A percentile compares a stretch with the other conserved stretches of the same genome.
phyloP scores from a whole-genome alignment of 2,113 vertebrate genomes.

The Pseudois nayaur region DNA sequence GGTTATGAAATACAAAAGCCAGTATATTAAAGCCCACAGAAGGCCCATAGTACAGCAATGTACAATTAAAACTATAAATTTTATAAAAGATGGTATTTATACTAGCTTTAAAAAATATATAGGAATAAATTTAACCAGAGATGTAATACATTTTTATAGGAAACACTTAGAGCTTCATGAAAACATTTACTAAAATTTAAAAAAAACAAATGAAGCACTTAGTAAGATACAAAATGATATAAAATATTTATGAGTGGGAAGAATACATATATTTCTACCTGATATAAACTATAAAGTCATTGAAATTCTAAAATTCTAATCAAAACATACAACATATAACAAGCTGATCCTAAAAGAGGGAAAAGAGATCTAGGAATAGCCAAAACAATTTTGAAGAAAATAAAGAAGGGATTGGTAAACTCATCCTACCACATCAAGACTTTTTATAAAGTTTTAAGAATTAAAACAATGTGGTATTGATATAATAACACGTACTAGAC shows the following conservation, averaged over 20 bases:
- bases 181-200: not conserved
- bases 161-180: not conserved
- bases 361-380: not conserved
- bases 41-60: not conserved
- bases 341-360: not conserved
- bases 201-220: not conserved
- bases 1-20: not conserved
- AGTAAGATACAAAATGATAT: not conserved
- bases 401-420: not conserved
- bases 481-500: not conserved
- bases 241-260: constrained; percentile 4
- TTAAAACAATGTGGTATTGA: not conserved
- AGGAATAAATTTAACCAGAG: constrained; percentile 15
- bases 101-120: not conserved
- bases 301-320: not conserved
- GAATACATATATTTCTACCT: not conserved
- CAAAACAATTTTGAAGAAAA: constrained; percentile 7
- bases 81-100: constrained; percentile 1
- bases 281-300: not conserved
- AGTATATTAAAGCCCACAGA: not conserved
- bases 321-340: constrained; percentile 3
- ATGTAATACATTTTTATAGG: constrained; percentile 1
- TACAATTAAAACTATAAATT: constrained; percentile 11
- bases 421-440: not conserved
- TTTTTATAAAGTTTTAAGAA: not conserved